phyloP scores from a whole-genome alignment of 23 tunicate species.

The Pegea sp. region DNA sequence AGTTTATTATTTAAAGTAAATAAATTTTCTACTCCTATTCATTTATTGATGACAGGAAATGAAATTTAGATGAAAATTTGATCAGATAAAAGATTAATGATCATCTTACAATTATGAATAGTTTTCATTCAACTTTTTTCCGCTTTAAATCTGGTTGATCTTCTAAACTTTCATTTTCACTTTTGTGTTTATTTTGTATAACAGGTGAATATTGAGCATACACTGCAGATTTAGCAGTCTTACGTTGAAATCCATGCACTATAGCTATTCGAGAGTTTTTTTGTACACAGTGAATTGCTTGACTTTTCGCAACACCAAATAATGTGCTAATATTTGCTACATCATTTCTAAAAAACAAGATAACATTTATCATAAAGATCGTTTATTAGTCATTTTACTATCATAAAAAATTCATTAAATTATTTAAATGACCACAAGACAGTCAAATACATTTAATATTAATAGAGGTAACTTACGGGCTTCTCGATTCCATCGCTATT shows the following conservation, averaged over 20 bases:
- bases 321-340: conserved; percentile 23
- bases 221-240: conserved; percentile 68
- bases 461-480: conserved; percentile 30
- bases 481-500: conserved; percentile 31
- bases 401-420: neutral
- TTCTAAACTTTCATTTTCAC: too few species aligned
- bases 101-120: too few species aligned
- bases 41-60: too few species aligned
- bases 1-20: too few species aligned
- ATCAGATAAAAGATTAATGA: too few species aligned
- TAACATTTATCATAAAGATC: neutral
- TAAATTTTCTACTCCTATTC: too few species aligned
- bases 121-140: too few species aligned
- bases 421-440: neutral
- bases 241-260: conserved; percentile 51
- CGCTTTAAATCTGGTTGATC: too few species aligned
- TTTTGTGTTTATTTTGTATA: too few species aligned
- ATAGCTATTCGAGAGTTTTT: conserved; percentile 38
- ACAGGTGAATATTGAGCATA: too few species aligned
- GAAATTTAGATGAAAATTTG: too few species aligned
- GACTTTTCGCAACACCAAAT: conserved; percentile 16
- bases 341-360: conserved; percentile 11
- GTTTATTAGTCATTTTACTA: neutral
- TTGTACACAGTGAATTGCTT: conserved; percentile 21
- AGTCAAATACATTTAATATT: neutral